Conservation (phyloP, 2,113 vertebrate genomes). For the Hirundichthys speculiger region DNA sequence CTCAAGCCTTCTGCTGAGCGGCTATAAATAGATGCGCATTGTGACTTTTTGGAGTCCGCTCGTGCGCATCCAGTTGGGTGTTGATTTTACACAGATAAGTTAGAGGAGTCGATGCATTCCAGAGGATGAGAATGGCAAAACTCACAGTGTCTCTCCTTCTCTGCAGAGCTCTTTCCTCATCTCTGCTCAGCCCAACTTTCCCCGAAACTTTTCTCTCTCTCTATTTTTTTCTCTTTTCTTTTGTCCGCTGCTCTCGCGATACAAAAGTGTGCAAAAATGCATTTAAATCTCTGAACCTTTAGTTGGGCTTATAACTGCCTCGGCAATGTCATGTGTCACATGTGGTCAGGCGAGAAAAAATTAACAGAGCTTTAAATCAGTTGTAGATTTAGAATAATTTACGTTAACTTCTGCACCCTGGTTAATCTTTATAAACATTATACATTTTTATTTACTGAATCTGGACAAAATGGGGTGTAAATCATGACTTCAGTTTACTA, state of each 20-base stretch:
- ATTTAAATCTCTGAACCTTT: constrained; percentile 7
- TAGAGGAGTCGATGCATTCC: constrained; percentile 72
- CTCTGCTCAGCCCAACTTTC: constrained; percentile 68
- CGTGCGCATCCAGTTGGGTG: constrained; percentile 63
- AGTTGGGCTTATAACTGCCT: background rate
- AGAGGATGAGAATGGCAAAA: constrained; percentile 68
- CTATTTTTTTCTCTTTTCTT: background rate
- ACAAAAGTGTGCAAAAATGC: constrained; percentile 65
- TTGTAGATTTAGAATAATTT: background rate
- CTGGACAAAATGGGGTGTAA: too few relatives aligned
- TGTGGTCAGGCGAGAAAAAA: background rate
- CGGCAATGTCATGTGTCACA: background rate
- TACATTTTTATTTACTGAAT: too few relatives aligned
- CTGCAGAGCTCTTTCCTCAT: constrained; percentile 70
- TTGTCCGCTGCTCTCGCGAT: constrained; percentile 74
- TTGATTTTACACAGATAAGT: constrained; percentile 60
- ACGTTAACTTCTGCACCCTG: too few relatives aligned
- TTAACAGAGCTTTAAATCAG: background rate
- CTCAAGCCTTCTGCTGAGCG: constrained; percentile 43
- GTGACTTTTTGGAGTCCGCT: constrained; percentile 46
- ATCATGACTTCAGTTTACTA: too few relatives aligned
- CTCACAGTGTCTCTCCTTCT: constrained; percentile 55
- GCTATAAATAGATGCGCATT: constrained; percentile 67
- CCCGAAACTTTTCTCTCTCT: constrained; percentile 44
- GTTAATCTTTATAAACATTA: too few relatives aligned